phyloP scores from a whole-genome alignment of 2,113 vertebrate genomes.

The Entosphenus tridentatus region DNA sequence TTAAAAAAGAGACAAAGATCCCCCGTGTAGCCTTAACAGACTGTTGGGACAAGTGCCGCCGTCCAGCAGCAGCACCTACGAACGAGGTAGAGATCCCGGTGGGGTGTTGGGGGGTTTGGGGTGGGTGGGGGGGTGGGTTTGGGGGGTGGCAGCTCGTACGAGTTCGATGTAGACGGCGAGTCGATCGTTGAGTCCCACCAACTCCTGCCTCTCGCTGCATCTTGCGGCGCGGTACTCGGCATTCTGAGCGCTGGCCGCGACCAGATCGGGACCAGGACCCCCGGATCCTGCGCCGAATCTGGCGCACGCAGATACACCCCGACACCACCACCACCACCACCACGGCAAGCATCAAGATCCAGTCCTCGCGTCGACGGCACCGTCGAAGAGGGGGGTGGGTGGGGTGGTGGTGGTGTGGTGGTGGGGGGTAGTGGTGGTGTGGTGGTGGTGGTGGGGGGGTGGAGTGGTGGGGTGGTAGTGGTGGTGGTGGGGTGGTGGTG shows the following conservation, averaged over 20 bases:
- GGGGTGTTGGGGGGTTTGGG: too few relatives aligned
- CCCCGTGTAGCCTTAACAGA: too few relatives aligned
- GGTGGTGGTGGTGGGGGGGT: constrained; percentile 10
- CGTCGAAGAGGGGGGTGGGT: not conserved
- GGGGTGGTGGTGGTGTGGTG: too few relatives aligned
- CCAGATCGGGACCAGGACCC: constrained; percentile 19
- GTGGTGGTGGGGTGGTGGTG: too few relatives aligned
- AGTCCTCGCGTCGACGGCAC: not conserved
- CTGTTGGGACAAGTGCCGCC: too few relatives aligned
- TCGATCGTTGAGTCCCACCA: constrained; percentile 28
- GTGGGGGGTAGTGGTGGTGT: too few relatives aligned
- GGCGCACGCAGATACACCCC: constrained; percentile 13
- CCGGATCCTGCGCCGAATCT: constrained; percentile 17
- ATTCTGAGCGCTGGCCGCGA: constrained; percentile 24
- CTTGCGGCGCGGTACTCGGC: constrained; percentile 23
- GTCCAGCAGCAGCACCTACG: too few relatives aligned
- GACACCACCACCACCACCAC: constrained; percentile 7
- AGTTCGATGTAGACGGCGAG: constrained; percentile 24
- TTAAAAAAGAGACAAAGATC: too few relatives aligned
- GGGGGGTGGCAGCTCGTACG: too few relatives aligned
- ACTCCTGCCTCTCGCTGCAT: constrained; percentile 20
- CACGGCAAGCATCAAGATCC: not conserved
- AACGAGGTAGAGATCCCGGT: too few relatives aligned
- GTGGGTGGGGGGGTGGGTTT: too few relatives aligned
- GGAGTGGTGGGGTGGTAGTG: too few relatives aligned